Conservation (phyloP, 2,888 invertebrate genomes). For the Chrysolina haemoptera region DNA sequence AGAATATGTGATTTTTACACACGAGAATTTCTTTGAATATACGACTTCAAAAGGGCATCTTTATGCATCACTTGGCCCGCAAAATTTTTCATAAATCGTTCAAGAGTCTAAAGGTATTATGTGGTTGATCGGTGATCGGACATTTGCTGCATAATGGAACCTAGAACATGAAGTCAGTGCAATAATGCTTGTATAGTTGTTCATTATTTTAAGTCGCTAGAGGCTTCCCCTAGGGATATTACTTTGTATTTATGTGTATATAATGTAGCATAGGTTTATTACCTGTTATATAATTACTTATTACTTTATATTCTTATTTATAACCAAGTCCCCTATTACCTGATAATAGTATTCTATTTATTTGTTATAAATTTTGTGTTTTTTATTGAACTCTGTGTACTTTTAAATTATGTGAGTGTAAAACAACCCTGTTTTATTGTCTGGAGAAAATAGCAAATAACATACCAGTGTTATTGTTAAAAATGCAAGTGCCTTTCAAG, state of each 20-base stretch:
- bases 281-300: conserved; percentile 48
- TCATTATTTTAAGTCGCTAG: conserved; percentile 67
- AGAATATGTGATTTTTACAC: conserved; percentile 54
- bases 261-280: conserved; percentile 53
- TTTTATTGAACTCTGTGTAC: conserved; percentile 53
- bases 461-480: conserved; percentile 51
- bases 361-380: conserved; percentile 55
- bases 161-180: conserved; percentile 59
- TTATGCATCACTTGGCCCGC: not conserved
- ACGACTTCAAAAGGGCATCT: conserved; percentile 41
- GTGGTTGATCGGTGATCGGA: not conserved
- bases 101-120: not conserved
- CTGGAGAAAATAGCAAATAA: conserved; percentile 40
- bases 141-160: not conserved
- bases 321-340: conserved; percentile 56
- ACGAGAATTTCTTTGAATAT: conserved; percentile 51
- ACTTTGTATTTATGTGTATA: conserved; percentile 54
- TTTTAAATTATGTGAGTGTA: conserved; percentile 51
- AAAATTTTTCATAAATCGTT: not conserved
- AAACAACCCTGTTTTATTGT: conserved; percentile 40
- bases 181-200: conserved; percentile 66
- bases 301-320: conserved; percentile 44
- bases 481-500: conserved; percentile 52
- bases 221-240: conserved; percentile 42
- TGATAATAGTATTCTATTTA: conserved; percentile 61